Conservation (phyloP, 1,140 invertebrate species). For the Drosophila tropicalis region DNA sequence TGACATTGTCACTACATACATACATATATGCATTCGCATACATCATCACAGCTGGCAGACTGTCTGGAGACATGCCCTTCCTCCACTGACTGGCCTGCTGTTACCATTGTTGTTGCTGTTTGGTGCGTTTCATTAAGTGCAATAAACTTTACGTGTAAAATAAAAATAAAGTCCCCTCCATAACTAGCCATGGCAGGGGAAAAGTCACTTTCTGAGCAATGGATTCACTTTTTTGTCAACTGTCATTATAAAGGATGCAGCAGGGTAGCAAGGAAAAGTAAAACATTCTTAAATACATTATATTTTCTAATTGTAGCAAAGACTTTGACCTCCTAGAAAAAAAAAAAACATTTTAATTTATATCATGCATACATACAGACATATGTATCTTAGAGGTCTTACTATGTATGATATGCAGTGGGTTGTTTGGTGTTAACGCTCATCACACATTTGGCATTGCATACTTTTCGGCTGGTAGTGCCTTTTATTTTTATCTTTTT, state of each 20-base stretch:
- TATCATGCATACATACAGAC: too few relatives aligned
- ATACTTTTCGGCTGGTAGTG: constrained; percentile 58
- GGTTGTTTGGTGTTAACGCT: not conserved
- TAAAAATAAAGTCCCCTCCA: constrained; percentile 61
- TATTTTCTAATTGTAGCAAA: too few relatives aligned
- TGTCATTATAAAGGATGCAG: too few relatives aligned
- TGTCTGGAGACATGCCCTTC: constrained; percentile 54
- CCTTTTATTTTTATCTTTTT: constrained; percentile 42
- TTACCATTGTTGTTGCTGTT: not conserved
- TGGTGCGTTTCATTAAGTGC: constrained; percentile 70
- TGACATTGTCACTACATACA: constrained; percentile 50
- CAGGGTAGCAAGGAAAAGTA: too few relatives aligned
- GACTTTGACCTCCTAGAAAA: too few relatives aligned
- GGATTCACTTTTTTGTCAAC: not conserved
- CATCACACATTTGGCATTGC: constrained; percentile 38
- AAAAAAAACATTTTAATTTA: too few relatives aligned
- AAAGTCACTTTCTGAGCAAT: not conserved
- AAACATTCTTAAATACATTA: too few relatives aligned
- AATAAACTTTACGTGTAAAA: constrained; percentile 67
- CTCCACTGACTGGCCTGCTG: constrained; percentile 5
- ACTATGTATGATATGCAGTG: not conserved
- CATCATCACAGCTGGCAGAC: constrained; percentile 72
- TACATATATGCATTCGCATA: constrained; percentile 58
- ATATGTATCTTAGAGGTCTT: not conserved
- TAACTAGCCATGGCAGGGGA: constrained; percentile 11